Evolutionary conservation across 1,140 invertebrate genomes (phyloP), one percentile per base, ranked within the genome.

Genomic region (Aphis craccivora): DNA sequence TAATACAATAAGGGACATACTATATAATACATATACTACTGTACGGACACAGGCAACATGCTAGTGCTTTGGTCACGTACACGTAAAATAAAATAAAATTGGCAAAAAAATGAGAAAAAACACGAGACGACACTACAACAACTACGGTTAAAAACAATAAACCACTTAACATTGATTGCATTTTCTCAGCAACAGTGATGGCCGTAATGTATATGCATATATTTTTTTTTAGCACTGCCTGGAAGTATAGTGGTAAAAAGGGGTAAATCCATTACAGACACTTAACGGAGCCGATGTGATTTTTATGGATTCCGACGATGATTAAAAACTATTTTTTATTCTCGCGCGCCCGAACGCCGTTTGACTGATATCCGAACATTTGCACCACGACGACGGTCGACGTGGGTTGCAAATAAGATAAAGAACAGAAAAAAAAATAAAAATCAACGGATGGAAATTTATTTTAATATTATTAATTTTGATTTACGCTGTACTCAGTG

Each of bases 231-330:
- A 76, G 14, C n/a, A 51, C 48, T 51, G 91, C 14, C 81, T 18
- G n/a, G 7, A 30, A 48, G 60, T 83, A 25, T 40, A 45, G 35
- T 43, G 43, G 51, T 45, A 48, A 30, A 93, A 93, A 93, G 81
- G 91, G 91, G 76, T 93, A 86, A 93, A 86, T 93, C 91, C 91
- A 93, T 93, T 93, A 93, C 48, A 83, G 81, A 93, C 48, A 86
- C 91, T 84, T 92, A 83, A 40, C 67, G 76, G 23, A 55, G 23
- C 23, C 81, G 91, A 40, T 48, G 40, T 84, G 91, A 92, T 92
- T 92, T 92, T 92, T 92, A 92, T 83, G 91, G 91, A 92, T 83
- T 83, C 37, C 81, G 76, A 92, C 91, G 81, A 84, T 92, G 91
- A 92, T 92, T 92, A 92, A 92, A 83, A 92, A 92, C 76, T 48